Evolutionary conservation across 2,888 invertebrate genomes (phyloP), one percentile per base, ranked within the genome.

Genomic region (Conops quadrifasciatus): DNA sequence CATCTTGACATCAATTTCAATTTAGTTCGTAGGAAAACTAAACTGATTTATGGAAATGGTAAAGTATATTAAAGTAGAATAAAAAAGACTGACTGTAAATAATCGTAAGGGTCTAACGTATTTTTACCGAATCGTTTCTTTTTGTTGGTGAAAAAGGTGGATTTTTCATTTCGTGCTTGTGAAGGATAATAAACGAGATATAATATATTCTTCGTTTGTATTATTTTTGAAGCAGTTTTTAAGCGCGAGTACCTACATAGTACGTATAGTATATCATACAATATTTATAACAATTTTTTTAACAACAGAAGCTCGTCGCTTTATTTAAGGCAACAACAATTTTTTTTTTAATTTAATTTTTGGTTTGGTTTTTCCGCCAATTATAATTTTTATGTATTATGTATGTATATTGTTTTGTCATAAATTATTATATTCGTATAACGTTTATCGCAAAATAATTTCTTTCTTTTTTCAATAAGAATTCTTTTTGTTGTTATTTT

Each of bases 201-300:
- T 36, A 9, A 7, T 36, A 7, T 36, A 36, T 36, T 36, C 4
- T 7, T 36, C 9, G 9, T 36, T 36, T 9, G 36, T 28, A 21
- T 19, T 66, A 45, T 13, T 56, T 19, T 65, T 21, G 19, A 63
- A 63, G 36, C 47, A 43, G 45, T 59, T 65, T 36, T 13, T 58
- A 63, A 70, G 66, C 56, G 47, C 71, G 67, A 53, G 60, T 69
- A 49, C 16, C 28, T 49, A 65, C 66, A 71, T 36, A 7, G 9
- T 36, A 36, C 36, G 36, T 36, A 36, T 36, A 9, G 9, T 36
- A 36, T 36, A 36, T 36, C 36, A 36, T 36, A 36, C 9, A 36
- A 36, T 36, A 36, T 36, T 36, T 36, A 9, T 36, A 36, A 36
- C 67, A 70, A 71, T 71, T 63, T 70, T 65, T 75, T 71, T 75